Conservation (phyloP, 2,888 invertebrate genomes). For the Apodemia duryi region DNA sequence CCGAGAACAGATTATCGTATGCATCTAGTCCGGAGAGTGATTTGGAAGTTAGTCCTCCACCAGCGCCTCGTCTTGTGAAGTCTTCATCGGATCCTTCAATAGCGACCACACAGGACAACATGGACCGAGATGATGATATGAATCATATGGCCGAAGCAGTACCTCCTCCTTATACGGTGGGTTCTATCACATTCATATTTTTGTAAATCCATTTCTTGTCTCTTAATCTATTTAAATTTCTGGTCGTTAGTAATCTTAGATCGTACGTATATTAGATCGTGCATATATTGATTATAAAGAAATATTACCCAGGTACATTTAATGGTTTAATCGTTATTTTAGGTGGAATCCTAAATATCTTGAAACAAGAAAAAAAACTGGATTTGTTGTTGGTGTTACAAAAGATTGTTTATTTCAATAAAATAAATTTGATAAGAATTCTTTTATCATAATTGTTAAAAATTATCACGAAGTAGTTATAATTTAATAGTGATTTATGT, state of each 20-base stretch:
- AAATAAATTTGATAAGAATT: too few species aligned
- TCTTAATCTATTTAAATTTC: background rate
- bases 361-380: too few species aligned
- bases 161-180: slow-evolving; percentile 91
- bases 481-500: slow-evolving; percentile 20
- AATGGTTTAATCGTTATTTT: too few species aligned
- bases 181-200: background rate
- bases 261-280: too few species aligned
- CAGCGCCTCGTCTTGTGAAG: slow-evolving; percentile 87
- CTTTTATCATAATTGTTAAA: too few species aligned
- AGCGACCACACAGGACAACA: slow-evolving; percentile 93
- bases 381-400: too few species aligned
- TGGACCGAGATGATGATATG: slow-evolving; percentile 81
- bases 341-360: too few species aligned
- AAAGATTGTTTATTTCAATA: too few species aligned
- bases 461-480: too few species aligned
- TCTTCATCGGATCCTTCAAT: slow-evolving; percentile 97
- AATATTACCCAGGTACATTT: too few species aligned
- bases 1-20: slow-evolving; percentile 91
- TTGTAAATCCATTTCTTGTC: background rate
- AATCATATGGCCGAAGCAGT: slow-evolving; percentile 81
- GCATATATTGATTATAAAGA: too few species aligned
- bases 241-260: too few species aligned
- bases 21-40: slow-evolving; percentile 98
- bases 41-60: slow-evolving; percentile 87